A percentile compares a stretch with the other conserved stretches of the same genome.
Conservation (phyloP, 2,113 vertebrate genomes). For the Noturus placidus region DNA sequence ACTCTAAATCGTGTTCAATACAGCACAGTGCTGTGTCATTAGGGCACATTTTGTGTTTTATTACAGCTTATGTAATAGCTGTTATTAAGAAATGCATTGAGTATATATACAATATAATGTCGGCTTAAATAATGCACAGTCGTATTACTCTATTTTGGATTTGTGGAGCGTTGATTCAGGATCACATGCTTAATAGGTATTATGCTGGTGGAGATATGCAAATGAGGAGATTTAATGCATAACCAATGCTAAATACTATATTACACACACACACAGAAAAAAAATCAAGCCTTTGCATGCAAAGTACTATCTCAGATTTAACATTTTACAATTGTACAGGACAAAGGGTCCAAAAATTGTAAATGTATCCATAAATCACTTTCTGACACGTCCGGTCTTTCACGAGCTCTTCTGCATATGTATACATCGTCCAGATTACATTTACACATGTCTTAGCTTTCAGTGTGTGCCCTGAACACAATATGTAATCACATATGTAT, state of each 20-base stretch:
- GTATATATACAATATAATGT: not conserved
- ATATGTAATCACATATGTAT: constrained; percentile 54
- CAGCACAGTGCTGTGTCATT: not conserved
- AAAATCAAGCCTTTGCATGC: not conserved
- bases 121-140: not conserved
- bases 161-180: not conserved
- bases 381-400: constrained; percentile 27
- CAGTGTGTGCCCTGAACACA: constrained; percentile 38
- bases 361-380: constrained; percentile 52
- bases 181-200: not conserved
- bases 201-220: not conserved
- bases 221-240: constrained; percentile 4
- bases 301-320: constrained; percentile 14
- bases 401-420: constrained; percentile 29
- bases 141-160: not conserved
- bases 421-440: constrained; percentile 46
- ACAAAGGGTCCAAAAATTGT: constrained; percentile 44
- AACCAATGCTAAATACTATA: constrained; percentile 13
- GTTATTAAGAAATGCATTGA: not conserved
- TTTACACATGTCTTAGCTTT: constrained; percentile 47
- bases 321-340: constrained; percentile 19
- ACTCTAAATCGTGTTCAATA: constrained; percentile 1
- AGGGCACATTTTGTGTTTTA: not conserved
- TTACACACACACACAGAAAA: no score
- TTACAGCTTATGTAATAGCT: not conserved